Conservation (phyloP, 2,888 invertebrate species). For the Arenicola marina region DNA sequence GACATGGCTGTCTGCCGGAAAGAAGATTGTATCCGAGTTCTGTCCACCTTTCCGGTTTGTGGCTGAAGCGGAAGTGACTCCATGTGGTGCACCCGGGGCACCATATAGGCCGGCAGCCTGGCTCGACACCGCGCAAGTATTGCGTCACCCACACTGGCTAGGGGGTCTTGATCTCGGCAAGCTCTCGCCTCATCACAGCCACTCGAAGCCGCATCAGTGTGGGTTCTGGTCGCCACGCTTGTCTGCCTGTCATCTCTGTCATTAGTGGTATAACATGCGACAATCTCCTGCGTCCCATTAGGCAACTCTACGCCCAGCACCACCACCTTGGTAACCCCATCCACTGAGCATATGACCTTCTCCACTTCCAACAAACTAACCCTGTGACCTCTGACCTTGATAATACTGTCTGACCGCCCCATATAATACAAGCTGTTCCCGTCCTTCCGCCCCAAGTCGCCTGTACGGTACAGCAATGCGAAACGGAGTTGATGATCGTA, state of each 20-base stretch:
- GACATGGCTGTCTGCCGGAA: background rate
- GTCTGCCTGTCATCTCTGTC: too few relatives aligned
- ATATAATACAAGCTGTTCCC: slow-evolving; percentile 72
- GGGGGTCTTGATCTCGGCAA: too few relatives aligned
- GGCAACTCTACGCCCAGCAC: too few relatives aligned
- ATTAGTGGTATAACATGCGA: too few relatives aligned
- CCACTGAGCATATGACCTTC: background rate
- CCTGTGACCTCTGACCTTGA: slow-evolving; percentile 70
- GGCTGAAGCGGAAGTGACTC: background rate
- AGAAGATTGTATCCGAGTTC: background rate
- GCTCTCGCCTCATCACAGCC: background rate
- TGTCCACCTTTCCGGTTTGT: slow-evolving; percentile 4
- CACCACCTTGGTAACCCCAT: background rate
- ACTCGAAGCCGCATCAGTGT: background rate
- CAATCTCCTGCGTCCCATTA: background rate
- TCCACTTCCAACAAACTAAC: slow-evolving; percentile 86
- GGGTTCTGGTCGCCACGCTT: background rate
- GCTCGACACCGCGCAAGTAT: background rate
- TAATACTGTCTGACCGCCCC: slow-evolving; percentile 80
- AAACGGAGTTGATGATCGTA: background rate
- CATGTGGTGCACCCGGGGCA: background rate
- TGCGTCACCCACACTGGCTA: background rate
- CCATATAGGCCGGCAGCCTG: slow-evolving; percentile 8
- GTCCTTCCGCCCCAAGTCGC: slow-evolving; percentile 78
- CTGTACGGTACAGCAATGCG: slow-evolving; percentile 75